These are phyloP conservation scores for Cancer borealis DNA, from an alignment of 2,888 invertebrate genomes.

Conservation along the genomic window DNA sequence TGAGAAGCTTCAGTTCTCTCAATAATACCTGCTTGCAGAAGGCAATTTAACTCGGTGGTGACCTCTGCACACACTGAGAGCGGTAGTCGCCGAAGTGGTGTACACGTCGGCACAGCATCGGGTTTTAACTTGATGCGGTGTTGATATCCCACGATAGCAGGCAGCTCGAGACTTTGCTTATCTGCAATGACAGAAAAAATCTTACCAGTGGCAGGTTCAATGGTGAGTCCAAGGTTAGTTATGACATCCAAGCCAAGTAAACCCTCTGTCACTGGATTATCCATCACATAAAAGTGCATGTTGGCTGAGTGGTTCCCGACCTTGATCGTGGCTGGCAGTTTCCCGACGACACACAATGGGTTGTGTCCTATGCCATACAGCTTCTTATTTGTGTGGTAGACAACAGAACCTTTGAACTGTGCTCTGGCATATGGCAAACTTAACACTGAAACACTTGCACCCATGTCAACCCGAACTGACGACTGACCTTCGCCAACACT, in stretches of 20 bases:
- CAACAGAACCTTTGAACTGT: not conserved
- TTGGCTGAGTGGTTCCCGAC: not conserved
- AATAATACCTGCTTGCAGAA: too few species aligned
- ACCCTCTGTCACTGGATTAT: not conserved
- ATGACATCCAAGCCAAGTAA: not conserved
- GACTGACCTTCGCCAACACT: too few species aligned
- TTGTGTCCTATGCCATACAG: not conserved
- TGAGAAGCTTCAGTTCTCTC: too few species aligned
- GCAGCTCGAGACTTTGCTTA: not conserved
- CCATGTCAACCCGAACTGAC: not conserved
- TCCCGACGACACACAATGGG: not conserved
- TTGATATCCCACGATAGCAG: not conserved
- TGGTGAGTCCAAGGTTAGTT: not conserved
- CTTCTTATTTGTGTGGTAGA: not conserved
- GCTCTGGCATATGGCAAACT: not conserved
- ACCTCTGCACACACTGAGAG: too few species aligned
- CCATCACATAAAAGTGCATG: not conserved
- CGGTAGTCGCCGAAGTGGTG: too few species aligned
- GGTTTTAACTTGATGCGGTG: not conserved
- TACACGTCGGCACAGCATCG: too few species aligned
- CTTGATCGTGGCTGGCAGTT: not conserved
- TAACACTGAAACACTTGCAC: not conserved
- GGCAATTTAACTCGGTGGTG: too few species aligned
- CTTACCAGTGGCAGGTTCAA: not conserved
- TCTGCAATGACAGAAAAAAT: not conserved